phyloP scores from a whole-genome alignment of 2,888 invertebrate genomes.

The Trachelus tabidus region DNA sequence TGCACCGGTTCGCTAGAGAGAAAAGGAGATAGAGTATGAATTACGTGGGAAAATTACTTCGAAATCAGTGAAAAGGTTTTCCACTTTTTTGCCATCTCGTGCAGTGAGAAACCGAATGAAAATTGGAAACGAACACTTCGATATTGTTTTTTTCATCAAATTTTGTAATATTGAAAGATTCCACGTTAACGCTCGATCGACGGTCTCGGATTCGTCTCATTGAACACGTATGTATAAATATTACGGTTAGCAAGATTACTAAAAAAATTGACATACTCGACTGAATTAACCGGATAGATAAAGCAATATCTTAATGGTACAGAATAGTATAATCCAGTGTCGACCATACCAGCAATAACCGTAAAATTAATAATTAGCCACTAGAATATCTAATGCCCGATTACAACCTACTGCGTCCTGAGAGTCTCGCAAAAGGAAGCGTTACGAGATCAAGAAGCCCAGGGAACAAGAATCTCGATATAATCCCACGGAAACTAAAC shows the following conservation, averaged over 20 bases:
- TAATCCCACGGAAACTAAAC: neutral
- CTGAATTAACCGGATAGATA: constrained; percentile 47
- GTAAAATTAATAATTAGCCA: constrained; percentile 55
- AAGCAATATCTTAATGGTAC: constrained; percentile 43
- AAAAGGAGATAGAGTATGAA: neutral
- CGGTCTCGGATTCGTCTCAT: neutral
- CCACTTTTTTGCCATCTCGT: neutral
- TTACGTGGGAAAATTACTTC: neutral
- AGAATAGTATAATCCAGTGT: constrained; percentile 39
- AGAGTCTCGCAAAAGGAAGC: constrained; percentile 40
- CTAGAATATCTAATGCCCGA: constrained; percentile 39
- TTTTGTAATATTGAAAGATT: neutral
- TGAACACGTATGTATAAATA: neutral
- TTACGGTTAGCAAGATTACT: neutral
- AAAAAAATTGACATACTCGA: constrained; percentile 19
- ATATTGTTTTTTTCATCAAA: neutral
- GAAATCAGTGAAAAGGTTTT: neutral
- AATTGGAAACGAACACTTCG: neutral
- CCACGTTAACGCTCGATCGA: neutral
- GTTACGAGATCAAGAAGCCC: neutral
- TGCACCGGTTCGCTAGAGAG: neutral
- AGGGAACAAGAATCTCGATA: neutral
- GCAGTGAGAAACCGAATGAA: neutral
- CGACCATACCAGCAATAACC: constrained; percentile 50
- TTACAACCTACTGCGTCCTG: constrained; percentile 38